Percentiles rank a stretch among this genome's conserved stretches.
Conservation (phyloP, 1,140 invertebrate genomes). For the Danaus melanippus region DNA sequence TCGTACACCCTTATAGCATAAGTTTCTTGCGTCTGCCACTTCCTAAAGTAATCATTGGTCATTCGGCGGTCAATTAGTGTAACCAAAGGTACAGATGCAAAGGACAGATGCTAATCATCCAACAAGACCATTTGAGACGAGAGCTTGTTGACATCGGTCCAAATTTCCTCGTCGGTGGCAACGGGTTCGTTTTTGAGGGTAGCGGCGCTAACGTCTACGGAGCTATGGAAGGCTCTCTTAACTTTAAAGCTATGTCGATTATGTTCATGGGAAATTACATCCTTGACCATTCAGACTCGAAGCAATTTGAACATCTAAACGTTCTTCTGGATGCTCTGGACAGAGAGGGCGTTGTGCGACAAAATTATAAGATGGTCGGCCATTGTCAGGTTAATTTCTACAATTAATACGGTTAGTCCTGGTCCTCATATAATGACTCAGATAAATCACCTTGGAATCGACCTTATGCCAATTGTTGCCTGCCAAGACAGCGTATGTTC, state of each 20-base stretch:
- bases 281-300: constrained; percentile 15
- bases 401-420: constrained; percentile 35
- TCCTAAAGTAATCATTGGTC: constrained; percentile 44
- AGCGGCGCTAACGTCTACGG: constrained; percentile 48
- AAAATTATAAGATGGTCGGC: constrained; percentile 39
- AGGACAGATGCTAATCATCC: constrained; percentile 37
- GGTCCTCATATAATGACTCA: constrained; percentile 33
- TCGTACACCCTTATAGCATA: constrained; percentile 16
- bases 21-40: constrained; percentile 39
- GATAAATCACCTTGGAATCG: constrained; percentile 38
- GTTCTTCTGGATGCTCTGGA: constrained; percentile 37
- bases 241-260: constrained; percentile 40
- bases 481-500: constrained; percentile 9
- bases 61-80: constrained; percentile 38
- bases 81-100: constrained; percentile 37
- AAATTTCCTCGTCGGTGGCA: constrained; percentile 49
- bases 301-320: constrained; percentile 44
- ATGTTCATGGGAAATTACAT: constrained; percentile 58
- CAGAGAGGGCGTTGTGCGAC: constrained; percentile 24
- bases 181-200: constrained; percentile 53
- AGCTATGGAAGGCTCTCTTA: constrained; percentile 40
- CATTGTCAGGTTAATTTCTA: constrained; percentile 45
- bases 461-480: constrained; percentile 25
- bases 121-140: constrained; percentile 38
- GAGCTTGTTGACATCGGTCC: constrained; percentile 45